A percentile compares a stretch with the other conserved stretches of the same genome.
phyloP scores from a whole-genome alignment of 2,113 vertebrate genomes.

The Hyperopisus bebe region DNA sequence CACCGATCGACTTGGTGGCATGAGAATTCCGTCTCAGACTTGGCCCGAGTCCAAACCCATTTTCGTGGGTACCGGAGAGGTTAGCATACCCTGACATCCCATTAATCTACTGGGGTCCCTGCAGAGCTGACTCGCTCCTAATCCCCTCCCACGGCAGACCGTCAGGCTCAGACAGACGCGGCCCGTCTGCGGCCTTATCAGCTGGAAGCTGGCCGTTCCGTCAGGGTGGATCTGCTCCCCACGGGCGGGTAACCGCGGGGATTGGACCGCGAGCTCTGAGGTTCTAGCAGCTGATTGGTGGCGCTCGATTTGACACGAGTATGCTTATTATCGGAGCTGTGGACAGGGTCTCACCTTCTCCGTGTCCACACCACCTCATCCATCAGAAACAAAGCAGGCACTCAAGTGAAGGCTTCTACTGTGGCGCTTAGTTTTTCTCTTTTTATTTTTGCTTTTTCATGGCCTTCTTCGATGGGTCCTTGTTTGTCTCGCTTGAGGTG shows the following conservation, averaged over 20 bases:
- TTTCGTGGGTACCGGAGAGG: slow-evolving; percentile 11
- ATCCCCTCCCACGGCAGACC: not conserved
- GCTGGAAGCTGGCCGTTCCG: not conserved
- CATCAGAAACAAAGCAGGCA: not conserved
- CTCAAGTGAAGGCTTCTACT: too few relatives aligned
- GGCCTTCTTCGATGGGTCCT: not conserved
- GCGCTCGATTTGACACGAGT: not conserved
- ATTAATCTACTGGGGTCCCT: slow-evolving; percentile 20
- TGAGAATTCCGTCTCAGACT: not conserved
- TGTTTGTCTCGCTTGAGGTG: not conserved
- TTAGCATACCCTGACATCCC: slow-evolving; percentile 17
- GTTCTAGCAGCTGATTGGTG: not conserved
- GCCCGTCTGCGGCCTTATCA: not conserved
- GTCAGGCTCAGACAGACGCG: not conserved
- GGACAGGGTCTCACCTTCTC: not conserved
- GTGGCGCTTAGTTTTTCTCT: not conserved
- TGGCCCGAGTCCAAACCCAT: slow-evolving; percentile 18
- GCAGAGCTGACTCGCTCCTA: not conserved
- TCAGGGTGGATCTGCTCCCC: not conserved
- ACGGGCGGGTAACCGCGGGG: not conserved
- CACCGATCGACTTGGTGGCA: not conserved
- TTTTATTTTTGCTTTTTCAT: not conserved
- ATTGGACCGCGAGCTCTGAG: not conserved
- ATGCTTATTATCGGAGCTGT: not conserved
- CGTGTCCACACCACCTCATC: not conserved